Conservation (phyloP, 1,140 invertebrate species). For the Caenorhabditis tropicalis region DNA sequence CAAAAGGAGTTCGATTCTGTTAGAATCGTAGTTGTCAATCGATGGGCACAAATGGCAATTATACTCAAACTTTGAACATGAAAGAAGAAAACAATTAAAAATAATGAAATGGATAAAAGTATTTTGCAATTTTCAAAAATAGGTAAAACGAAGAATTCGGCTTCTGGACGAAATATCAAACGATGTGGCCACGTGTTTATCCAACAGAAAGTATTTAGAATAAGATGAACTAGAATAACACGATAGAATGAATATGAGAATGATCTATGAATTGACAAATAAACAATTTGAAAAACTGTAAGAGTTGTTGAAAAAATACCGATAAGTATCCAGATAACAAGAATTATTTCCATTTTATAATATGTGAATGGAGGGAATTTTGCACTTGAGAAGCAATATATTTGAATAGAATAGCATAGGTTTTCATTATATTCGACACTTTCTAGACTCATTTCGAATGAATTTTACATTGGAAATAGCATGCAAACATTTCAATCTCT, state of each 20-base stretch:
- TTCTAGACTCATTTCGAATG: no score
- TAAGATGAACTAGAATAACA: not conserved
- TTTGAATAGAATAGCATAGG: no score
- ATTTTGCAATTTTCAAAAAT: not conserved
- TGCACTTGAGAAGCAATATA: not conserved
- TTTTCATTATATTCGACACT: no score
- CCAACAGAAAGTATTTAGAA: not conserved
- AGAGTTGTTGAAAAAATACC: not conserved
- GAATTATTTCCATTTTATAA: not conserved
- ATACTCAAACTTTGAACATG: conserved; percentile 3
- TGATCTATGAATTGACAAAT: not conserved
- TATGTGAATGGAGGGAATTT: no score
- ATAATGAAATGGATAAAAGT: not conserved
- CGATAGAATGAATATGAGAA: not conserved
- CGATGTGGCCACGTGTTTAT: not conserved
- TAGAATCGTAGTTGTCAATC: not conserved
- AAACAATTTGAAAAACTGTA: not conserved
- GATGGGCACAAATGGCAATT: not conserved
- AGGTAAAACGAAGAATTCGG: not conserved
- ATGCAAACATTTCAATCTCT: no score
- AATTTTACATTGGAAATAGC: no score
- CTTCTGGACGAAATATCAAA: not conserved
- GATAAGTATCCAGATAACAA: not conserved
- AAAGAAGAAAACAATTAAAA: not conserved
- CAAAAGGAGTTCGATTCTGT: not conserved